phyloP scores from a whole-genome alignment of 2,888 invertebrate species.

The Agrotis clavis region DNA sequence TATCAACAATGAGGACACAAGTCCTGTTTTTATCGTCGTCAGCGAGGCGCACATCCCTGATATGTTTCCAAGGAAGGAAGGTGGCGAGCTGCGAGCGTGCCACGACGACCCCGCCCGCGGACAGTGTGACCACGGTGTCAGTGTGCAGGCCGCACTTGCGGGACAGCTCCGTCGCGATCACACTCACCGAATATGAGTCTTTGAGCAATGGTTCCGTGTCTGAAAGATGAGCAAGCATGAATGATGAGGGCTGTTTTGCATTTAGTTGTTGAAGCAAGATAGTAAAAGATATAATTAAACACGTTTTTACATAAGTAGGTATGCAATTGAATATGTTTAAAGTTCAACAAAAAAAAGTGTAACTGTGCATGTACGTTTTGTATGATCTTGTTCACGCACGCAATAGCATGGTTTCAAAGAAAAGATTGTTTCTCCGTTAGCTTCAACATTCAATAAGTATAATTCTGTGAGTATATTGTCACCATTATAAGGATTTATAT shows the following conservation, averaged over 20 bases:
- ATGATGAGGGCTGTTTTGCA: slow-evolving; percentile 50
- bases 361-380: not conserved
- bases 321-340: not conserved
- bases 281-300: not conserved
- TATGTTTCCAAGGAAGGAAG: slow-evolving; percentile 92
- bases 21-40: slow-evolving; percentile 91
- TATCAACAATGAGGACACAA: slow-evolving; percentile 92
- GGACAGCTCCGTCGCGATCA: slow-evolving; percentile 92
- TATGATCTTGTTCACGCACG: not conserved
- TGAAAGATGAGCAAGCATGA: slow-evolving; percentile 76
- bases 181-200: slow-evolving; percentile 91
- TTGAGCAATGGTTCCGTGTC: slow-evolving; percentile 87
- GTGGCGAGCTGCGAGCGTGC: slow-evolving; percentile 88
- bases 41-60: slow-evolving; percentile 90
- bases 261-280: not conserved
- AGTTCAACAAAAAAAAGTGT: not conserved
- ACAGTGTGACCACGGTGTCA: slow-evolving; percentile 90
- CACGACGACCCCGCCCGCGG: slow-evolving; percentile 90
- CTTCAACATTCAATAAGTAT: not conserved
- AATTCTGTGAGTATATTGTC: not conserved
- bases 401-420: not conserved
- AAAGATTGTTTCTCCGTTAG: no score
- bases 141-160: slow-evolving; percentile 91
- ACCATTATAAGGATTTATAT: not conserved
- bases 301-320: no score